Conservation (phyloP, 2,888 invertebrate genomes). For the Phasia obesa region DNA sequence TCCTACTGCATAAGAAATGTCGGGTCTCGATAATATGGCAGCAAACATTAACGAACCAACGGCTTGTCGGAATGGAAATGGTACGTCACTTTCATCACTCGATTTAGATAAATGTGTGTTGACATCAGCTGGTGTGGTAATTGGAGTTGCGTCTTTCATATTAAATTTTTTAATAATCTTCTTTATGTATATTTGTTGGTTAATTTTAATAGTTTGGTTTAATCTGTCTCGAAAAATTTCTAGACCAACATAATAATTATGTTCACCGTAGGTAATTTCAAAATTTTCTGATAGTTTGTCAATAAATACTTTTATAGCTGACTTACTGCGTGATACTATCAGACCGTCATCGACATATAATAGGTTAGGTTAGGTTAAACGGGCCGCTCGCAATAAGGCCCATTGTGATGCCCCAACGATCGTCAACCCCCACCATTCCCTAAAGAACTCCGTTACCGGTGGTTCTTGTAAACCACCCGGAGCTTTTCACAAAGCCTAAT, state of each 20-base stretch:
- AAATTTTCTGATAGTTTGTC: conserved; percentile 38
- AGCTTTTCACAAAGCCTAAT: too few species aligned
- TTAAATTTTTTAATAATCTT: conserved; percentile 67
- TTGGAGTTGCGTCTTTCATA: conserved; percentile 60
- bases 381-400: too few species aligned
- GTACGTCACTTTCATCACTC: background rate
- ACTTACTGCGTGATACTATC: conserved; percentile 60
- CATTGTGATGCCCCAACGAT: too few species aligned
- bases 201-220: conserved; percentile 59
- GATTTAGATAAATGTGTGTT: conserved; percentile 42
- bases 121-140: conserved; percentile 67
- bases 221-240: conserved; percentile 52
- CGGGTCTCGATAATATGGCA: conserved; percentile 66
- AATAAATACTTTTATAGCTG: conserved; percentile 38
- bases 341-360: conserved; percentile 76
- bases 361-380: too few species aligned
- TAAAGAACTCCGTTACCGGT: too few species aligned
- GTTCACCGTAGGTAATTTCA: conserved; percentile 40
- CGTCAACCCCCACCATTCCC: too few species aligned
- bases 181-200: conserved; percentile 61
- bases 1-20: conserved; percentile 67
- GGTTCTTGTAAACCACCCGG: too few species aligned
- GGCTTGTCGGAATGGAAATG: conserved; percentile 71
- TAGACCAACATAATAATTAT: conserved; percentile 57
- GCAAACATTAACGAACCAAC: too few species aligned